A percentile compares a stretch with the other conserved stretches of the same genome.
These are phyloP conservation scores for Gibbula magus DNA, from an alignment of 2,888 invertebrate species.

Conservation along the genomic window DNA sequence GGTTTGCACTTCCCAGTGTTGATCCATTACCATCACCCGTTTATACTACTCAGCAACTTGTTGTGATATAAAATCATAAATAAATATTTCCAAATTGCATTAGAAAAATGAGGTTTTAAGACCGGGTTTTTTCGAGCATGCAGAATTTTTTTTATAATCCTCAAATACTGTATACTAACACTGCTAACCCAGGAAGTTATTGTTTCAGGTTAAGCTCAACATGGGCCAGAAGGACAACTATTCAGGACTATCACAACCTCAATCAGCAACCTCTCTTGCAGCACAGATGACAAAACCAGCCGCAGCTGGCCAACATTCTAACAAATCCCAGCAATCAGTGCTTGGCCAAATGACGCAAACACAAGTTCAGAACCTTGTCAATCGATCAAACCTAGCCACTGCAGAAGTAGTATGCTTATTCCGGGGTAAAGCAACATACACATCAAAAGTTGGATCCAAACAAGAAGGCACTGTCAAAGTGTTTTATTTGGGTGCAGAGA, in stretches of 20 bases:
- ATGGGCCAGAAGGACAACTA: constrained; percentile 1
- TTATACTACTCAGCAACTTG: no score
- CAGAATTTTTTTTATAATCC: no score
- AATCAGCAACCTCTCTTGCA: neutral
- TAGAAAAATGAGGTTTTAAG: no score
- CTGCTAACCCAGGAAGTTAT: no score
- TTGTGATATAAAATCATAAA: no score
- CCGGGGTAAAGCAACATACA: constrained; percentile 14
- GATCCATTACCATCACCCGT: no score
- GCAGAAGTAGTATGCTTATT: neutral
- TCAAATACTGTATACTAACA: no score
- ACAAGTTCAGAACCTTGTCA: neutral
- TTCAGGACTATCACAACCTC: constrained; percentile 16
- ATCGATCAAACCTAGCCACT: neutral
- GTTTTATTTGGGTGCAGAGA: neutral
- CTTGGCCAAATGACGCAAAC: neutral
- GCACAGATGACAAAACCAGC: neutral
- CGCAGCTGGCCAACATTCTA: neutral
- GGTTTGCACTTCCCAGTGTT: no score
- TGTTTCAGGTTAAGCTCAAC: neutral
- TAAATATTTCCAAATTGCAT: no score
- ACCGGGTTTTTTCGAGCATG: no score
- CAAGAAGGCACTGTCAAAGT: constrained; percentile 5
- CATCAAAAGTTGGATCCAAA: constrained; percentile 9
- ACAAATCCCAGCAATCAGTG: neutral